Conservation (phyloP, 2,113 vertebrate species). For the Nesogale talazaci region DNA sequence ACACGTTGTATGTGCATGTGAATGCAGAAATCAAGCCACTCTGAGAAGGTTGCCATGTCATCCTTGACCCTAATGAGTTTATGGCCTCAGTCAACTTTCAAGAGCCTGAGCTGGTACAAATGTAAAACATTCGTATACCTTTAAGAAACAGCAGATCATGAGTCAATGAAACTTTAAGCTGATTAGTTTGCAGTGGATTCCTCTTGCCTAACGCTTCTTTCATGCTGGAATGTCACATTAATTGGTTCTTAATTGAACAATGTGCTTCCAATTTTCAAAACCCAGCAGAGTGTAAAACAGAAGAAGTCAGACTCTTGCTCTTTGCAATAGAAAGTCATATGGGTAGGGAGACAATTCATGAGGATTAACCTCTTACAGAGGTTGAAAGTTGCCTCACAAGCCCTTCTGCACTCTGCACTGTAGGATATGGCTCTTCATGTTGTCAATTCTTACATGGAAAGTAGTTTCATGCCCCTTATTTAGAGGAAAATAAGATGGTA, state of each 20-base stretch:
- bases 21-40: constrained; percentile 39
- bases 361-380: constrained; percentile 55
- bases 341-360: constrained; percentile 41
- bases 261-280: constrained; percentile 84
- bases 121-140: constrained; percentile 40
- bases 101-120: constrained; percentile 38
- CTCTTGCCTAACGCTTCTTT: constrained; percentile 76
- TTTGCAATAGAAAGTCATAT: constrained; percentile 62
- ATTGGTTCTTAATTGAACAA: constrained; percentile 86
- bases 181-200: constrained; percentile 80
- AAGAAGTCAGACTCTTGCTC: constrained; percentile 70
- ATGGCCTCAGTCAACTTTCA: constrained; percentile 26
- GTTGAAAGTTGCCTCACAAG: constrained; percentile 42
- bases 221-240: constrained; percentile 83
- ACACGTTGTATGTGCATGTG: background rate
- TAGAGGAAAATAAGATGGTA: constrained; percentile 31
- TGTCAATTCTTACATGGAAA: constrained; percentile 46
- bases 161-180: constrained; percentile 77
- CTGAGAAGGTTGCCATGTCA: constrained; percentile 14
- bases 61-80: background rate
- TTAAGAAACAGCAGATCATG: constrained; percentile 69
- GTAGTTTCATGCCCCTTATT: constrained; percentile 40
- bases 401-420: constrained; percentile 17
- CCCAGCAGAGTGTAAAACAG: constrained; percentile 80
- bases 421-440: background rate